Evolutionary conservation across 37 sponge, comb jelly and placozoan genomes (phyloP), one percentile per base, ranked within the genome.

Genomic region (Axinella damicornis): DNA sequence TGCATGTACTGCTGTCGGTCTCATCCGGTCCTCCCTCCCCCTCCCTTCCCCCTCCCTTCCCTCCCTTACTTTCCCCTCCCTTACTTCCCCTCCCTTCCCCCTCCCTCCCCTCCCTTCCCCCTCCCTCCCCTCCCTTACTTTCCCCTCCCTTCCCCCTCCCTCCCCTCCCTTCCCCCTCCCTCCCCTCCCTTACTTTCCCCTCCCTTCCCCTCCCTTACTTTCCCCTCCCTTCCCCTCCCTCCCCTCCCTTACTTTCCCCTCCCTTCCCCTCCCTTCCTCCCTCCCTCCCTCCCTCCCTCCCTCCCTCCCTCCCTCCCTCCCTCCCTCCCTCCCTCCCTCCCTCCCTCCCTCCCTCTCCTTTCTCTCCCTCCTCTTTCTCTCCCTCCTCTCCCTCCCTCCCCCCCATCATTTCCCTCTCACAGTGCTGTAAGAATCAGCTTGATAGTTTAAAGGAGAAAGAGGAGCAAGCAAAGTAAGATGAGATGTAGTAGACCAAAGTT

Each of bases 311-410:
- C 1, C 18, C 41, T 35, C 79, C 18, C 79, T 78, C 65, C 28
- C 41, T 61, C 65, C 36, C 65, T 35, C 41, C 30, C 62, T 77
- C 38, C 22, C 80, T 36, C 67, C 66, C 80, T 67, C 56, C 20
- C 69, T 46, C 67, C 20, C 66, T 80, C 69, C 38, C 56, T 53
- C 56, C 22, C 46, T 36, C 65, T 65, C 74, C 65, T 24, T 4
- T 24, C 65, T 27, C 35, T 53, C 38, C 32, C 79, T 53, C 21
- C 1, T 1, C 18, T 65, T 78, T 53, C 28, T n/a, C 27, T 40
- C 36, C 65, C 13, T n/a, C 30, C 62, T 77, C 38, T 6, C 80
- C 13, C 67, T 62, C 65, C 13, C 41, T 27, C 65, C 35, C 65
- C 28, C 41, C 25, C 62, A 12, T 6, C 6, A 68, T 13, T 53